Percentiles rank a stretch among this genome's conserved stretches.
Conservation (phyloP, 2,113 vertebrate genomes). For the Zonotrichia leucophrys region DNA sequence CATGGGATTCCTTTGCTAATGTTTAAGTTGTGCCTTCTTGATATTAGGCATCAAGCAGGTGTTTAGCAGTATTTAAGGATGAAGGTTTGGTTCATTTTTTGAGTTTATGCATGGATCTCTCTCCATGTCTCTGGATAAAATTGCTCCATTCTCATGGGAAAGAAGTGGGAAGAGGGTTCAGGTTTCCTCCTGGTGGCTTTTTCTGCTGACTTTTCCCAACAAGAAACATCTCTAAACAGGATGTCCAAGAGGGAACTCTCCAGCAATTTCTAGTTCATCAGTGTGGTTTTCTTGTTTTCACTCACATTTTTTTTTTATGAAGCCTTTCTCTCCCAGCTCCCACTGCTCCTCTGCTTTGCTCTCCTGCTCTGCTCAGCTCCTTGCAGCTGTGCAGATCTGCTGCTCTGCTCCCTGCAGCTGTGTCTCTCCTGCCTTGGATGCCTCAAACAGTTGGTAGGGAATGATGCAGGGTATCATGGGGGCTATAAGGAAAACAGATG, state of each 20-base stretch:
- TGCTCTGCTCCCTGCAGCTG: conserved; percentile 35
- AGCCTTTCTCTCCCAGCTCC: background rate
- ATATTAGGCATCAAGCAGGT: background rate
- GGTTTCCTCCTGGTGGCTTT: background rate
- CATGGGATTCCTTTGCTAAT: background rate
- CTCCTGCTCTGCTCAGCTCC: background rate
- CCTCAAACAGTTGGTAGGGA: conserved; percentile 50
- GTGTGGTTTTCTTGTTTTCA: background rate
- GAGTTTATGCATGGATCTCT: background rate
- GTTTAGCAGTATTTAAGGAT: background rate
- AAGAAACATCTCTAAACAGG: conserved; percentile 36
- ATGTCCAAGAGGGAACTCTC: conserved; percentile 37
- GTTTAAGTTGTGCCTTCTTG: background rate
- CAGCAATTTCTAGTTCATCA: conserved; percentile 4
- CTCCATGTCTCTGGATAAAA: background rate
- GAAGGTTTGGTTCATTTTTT: background rate
- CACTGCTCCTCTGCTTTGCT: background rate
- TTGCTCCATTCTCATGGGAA: background rate
- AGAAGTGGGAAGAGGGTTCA: background rate
- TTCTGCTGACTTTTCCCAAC: conserved; percentile 15
- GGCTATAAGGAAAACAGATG: conserved; percentile 41
- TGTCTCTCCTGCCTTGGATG: conserved; percentile 15
- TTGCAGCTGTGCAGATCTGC: conserved; percentile 44
- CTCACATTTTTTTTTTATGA: background rate
- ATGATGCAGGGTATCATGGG: conserved; percentile 14